Conservation (phyloP, 1,140 invertebrate species). For the Zaprionus taronus region DNA sequence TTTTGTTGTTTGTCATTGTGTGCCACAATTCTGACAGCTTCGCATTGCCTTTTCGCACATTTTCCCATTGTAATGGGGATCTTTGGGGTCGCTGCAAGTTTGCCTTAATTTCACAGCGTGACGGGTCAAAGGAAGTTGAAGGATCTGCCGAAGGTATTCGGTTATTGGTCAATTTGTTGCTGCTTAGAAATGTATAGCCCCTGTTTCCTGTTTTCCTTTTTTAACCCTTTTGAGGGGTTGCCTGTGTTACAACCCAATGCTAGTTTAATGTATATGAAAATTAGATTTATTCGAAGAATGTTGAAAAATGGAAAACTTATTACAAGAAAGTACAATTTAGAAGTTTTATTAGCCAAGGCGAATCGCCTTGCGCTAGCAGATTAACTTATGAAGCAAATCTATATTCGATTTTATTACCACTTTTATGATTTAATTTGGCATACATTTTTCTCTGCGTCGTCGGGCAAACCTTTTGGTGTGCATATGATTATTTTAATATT, state of each 20-base stretch:
- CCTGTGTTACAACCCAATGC: too few relatives aligned
- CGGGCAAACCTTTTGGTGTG: background rate
- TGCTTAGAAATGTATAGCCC: background rate
- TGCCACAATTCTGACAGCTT: background rate
- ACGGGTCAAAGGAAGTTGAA: slow-evolving; percentile 4
- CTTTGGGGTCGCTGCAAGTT: slow-evolving; percentile 4
- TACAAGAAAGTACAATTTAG: slow-evolving; percentile 1
- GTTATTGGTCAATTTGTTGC: slow-evolving; percentile 8
- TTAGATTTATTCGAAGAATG: background rate
- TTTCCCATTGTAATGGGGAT: slow-evolving; percentile 2
- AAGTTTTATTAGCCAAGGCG: slow-evolving; percentile 9
- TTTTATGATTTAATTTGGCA: slow-evolving; percentile 27
- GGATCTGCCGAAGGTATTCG: background rate
- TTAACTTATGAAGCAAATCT: background rate
- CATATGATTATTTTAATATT: slow-evolving; percentile 17
- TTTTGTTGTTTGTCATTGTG: slow-evolving; percentile 25
- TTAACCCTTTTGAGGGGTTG: background rate
- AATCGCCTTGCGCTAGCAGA: background rate
- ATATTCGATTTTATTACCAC: slow-evolving; percentile 19
- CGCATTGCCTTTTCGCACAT: background rate
- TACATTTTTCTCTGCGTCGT: background rate
- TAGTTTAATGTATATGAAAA: background rate
- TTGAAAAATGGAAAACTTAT: background rate
- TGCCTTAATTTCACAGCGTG: slow-evolving; percentile 17
- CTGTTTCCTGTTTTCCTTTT: background rate